Conservation (phyloP, 2,113 vertebrate genomes). For the Lanius ludovicianus region DNA sequence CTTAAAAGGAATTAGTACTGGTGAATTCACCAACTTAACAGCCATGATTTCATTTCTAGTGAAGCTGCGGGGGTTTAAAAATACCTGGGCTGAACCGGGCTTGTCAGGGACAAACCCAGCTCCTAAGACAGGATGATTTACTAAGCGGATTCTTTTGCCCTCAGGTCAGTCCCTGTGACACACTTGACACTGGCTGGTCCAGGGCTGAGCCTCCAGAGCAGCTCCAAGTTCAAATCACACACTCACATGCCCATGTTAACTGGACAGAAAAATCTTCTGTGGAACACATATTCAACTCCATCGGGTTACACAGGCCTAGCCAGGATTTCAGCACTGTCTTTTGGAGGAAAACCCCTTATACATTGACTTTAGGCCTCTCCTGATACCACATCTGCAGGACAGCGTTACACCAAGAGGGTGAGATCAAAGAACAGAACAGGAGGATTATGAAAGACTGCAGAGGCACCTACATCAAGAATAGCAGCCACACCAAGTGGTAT, state of each 20-base stretch:
- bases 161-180: neutral
- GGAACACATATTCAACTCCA: neutral
- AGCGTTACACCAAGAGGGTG: neutral
- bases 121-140: neutral
- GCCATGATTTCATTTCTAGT: neutral
- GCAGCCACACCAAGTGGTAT: neutral
- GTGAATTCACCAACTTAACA: neutral
- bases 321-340: neutral
- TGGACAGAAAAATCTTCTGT: neutral
- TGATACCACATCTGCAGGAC: neutral
- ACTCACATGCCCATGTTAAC: fast-evolving
- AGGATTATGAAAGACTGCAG: neutral
- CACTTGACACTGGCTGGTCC: neutral
- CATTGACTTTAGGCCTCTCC: neutral
- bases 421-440: neutral
- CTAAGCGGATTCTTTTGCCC: neutral
- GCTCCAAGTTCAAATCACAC: neutral
- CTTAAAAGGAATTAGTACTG: neutral
- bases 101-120: neutral
- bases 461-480: neutral
- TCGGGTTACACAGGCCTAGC: neutral
- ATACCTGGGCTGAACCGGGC: neutral
- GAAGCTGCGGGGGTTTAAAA: neutral
- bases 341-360: neutral
- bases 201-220: neutral